Evolutionary conservation across 2,113 vertebrate species (phyloP), one percentile per base, ranked within the genome.

Genomic region (Tachysurus fulvidraco): DNA sequence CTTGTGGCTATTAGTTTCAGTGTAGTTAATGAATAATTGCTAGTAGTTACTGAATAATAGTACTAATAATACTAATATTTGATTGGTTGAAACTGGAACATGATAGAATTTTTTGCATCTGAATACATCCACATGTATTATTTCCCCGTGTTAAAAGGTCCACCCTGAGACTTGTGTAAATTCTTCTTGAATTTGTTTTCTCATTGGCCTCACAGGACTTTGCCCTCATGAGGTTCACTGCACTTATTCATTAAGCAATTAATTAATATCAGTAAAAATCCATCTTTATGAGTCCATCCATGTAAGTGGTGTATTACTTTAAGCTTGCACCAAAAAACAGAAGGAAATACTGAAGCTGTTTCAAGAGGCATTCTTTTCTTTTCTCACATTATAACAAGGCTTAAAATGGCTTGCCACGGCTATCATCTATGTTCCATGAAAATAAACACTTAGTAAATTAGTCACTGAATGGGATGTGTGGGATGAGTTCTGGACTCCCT

Each of bases 111-210:
- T 4, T 16, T 5, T 55, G 50, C 7, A 60, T 88, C 67, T 50
- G 23, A 52, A 36, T 67, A 55, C 46, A 62, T 65, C 54, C 23
- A 69, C 52, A 36, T 23, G 13, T 46, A 36, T 0, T 21, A 36
- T 11, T 12, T 81, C 17, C 55, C 55, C 54, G 46, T 60, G 50
- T 28, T 36, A 36, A 21, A 36, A 36, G 21, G 52, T 79, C 60
- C 57, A 30, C 46, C 13, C 67, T 54, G 17, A 78, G n/a, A 55
- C 50, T 81, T 80, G 54, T 74, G 65, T 85, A 30, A 83, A 64
- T 23, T 30, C n/a, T 57, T 88, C 59, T 69, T 78, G 4, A 19
- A 2, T 85, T 78, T 89, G 76, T 74, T 87, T 85, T 85, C 74
- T 80, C 78, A 78, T 17, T 86, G 54, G n/a, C 50, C 60, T 80